Base-by-base conservation (phyloP, 2,888 invertebrate genomes). In the Helleia helle region DNA sequence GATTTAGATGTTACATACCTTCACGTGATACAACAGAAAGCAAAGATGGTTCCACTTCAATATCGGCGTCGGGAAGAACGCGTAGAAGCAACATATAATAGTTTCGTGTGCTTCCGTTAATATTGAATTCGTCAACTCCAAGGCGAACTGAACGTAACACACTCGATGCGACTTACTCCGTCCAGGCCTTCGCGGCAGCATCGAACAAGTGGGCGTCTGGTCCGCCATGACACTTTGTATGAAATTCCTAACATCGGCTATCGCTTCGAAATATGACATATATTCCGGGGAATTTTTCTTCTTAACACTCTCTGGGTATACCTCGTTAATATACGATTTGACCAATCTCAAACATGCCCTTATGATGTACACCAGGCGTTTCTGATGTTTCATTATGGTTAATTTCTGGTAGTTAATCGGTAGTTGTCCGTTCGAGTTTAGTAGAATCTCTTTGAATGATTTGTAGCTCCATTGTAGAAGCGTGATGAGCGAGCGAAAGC, bases 391-490 rank as follows among this genome's bases (percentile, higher is more conserved):
- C 67, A 87, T 87, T 12, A 75, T 55, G 3, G 79, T 79, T 18
- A 87, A 87, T 62, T 74, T 88, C 51, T 54, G 86, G 67, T 59
- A 88, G 66, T 65, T 87, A 48, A 65, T 86, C 42, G 76, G 83
- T 8, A 79, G 54, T 62, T 59, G 73, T 25, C 76, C 73, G 45
- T 80, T 79, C 0, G 80, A 77, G 15, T 80, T 74, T 0, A 79
- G 38, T 28, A 79, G 40, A 29, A 66, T 58, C 40, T 65, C 66
- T 56, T 74, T 94, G 55, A 96, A 93, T 0, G 93, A 91, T 44
- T 91, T 91, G 97, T 97, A 97, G 43, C 95, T 93, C 95, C 96
- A 97, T 55, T 93, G 92, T n/a, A 97, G 80, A 14, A 97, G 76
- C 1, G 91, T 90, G 46, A 96, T 89, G 14, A 97, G 81, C 13